Percentiles rank a stretch among this genome's conserved stretches.
These are phyloP conservation scores for Otus scops DNA, from an alignment of 2,797 vertebrate species.

Conservation along the genomic window DNA sequence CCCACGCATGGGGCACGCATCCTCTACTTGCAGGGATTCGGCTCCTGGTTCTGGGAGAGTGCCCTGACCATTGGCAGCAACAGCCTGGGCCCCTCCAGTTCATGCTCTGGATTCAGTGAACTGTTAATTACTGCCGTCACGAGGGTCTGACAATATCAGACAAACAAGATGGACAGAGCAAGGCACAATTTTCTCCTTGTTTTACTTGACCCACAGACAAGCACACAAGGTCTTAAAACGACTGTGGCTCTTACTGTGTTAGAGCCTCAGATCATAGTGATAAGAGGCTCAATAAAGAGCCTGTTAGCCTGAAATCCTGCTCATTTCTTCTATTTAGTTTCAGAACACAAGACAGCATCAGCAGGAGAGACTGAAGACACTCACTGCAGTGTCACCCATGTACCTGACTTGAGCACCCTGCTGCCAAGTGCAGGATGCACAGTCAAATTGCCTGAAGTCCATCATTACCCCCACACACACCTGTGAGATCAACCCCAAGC, in stretches of 20 bases:
- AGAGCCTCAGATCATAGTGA: not conserved
- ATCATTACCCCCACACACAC: accelerated
- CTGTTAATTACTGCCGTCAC: not conserved
- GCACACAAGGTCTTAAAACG: not conserved
- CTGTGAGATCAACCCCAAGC: not conserved
- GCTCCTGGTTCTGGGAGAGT: not conserved
- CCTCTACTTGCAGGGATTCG: accelerated
- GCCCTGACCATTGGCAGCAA: not conserved
- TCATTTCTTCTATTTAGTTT: not conserved
- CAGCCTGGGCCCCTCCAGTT: not conserved
- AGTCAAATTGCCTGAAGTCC: not conserved
- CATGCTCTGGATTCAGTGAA: not conserved
- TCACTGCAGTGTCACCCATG: accelerated
- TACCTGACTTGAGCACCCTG: not conserved
- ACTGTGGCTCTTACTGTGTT: not conserved
- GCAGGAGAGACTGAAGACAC: not conserved
- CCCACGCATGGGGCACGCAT: accelerated
- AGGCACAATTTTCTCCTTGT: not conserved
- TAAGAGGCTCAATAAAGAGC: not conserved
- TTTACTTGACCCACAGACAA: not conserved
- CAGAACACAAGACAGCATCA: not conserved
- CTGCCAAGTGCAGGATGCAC: not conserved
- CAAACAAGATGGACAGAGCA: not conserved
- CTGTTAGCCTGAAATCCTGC: not conserved
- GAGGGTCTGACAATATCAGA: not conserved